phyloP scores from a whole-genome alignment of 2,113 vertebrate genomes.

The Thamnophis sirtalis region DNA sequence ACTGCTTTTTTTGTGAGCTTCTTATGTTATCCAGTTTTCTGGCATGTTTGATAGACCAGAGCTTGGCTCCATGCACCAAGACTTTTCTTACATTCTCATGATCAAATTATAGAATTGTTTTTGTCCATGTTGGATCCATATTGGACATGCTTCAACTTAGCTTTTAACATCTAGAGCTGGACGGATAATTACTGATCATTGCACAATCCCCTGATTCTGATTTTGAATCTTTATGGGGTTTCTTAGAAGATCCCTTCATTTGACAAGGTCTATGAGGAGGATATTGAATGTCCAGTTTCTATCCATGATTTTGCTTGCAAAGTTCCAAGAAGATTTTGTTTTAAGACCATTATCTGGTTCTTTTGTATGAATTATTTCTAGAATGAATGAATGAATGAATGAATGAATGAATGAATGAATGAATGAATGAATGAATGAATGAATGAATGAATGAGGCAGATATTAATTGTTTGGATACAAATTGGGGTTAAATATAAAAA shows the following conservation, averaged over 20 bases:
- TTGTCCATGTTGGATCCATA: not conserved
- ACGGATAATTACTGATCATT: not conserved
- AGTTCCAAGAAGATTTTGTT: not conserved
- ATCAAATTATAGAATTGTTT: not conserved
- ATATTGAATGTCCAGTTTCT: not conserved
- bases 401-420: not conserved
- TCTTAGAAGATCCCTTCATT: not conserved
- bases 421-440: too few relatives aligned
- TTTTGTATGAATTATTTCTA: not conserved
- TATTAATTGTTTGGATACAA: not conserved
- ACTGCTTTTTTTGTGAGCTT: not conserved
- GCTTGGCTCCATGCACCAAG: not conserved
- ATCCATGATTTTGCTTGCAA: not conserved
- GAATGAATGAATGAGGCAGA: not conserved
- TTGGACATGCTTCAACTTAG: not conserved
- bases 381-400: not conserved
- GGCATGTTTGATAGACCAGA: not conserved
- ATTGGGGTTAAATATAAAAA: not conserved
- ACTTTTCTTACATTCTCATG: not conserved
- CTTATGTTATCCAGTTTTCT: not conserved
- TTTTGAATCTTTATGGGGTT: not conserved
- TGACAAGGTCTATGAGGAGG: not conserved
- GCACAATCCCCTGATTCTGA: not conserved
- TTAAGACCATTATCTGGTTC: not conserved
- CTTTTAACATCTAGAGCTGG: not conserved